Conservation (phyloP, 2,113 vertebrate genomes). For the Myodes glareolus region DNA sequence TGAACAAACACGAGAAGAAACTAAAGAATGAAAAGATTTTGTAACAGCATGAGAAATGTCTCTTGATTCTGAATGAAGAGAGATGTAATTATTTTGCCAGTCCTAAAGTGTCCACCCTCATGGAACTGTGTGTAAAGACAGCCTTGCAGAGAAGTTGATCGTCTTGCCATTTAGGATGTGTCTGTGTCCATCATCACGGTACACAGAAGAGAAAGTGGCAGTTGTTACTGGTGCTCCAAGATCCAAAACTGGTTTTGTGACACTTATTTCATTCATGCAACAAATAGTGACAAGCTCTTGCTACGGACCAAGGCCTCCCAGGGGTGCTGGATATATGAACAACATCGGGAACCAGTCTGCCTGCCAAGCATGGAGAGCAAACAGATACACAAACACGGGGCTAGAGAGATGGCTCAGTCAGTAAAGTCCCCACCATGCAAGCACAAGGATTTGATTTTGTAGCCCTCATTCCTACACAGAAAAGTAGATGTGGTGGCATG, state of each 20-base stretch:
- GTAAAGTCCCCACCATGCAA: not conserved
- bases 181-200: not conserved
- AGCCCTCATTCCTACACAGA: too few relatives aligned
- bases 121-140: not conserved
- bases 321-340: not conserved
- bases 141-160: not conserved
- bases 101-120: not conserved
- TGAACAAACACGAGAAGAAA: not conserved
- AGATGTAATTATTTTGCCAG: not conserved
- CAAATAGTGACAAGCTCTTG: not conserved
- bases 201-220: not conserved
- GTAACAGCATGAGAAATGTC: not conserved
- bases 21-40: not conserved
- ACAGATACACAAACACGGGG: not conserved
- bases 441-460: not conserved
- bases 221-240: not conserved
- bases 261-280: not conserved
- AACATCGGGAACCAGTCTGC: not conserved
- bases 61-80: not conserved
- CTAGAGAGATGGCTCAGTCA: not conserved
- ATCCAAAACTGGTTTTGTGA: not conserved
- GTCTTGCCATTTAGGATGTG: not conserved
- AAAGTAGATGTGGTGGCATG: too few relatives aligned
- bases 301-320: not conserved
- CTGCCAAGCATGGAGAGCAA: not conserved